Evolutionary conservation across 2,797 vertebrate genomes (phyloP).

Genomic region (Bradypus variegatus): DNA sequence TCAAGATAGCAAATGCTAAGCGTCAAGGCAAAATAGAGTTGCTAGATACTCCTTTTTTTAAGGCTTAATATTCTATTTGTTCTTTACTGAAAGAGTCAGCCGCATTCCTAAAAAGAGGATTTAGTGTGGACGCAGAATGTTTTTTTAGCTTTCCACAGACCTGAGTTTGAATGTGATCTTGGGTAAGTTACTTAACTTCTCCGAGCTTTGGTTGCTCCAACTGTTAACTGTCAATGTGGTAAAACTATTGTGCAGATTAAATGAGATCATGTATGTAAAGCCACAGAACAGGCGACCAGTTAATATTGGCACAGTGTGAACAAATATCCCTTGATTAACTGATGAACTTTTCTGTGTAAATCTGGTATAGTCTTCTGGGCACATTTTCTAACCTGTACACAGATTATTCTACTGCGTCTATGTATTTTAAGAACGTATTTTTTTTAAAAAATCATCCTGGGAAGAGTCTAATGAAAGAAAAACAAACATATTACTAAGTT

Average conservation of each 20-base stretch:
- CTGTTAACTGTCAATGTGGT: background rate
- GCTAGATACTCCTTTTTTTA: background rate
- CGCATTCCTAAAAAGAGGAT: background rate
- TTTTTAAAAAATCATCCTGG: slow-evolving; percentile 53
- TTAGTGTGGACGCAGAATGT: background rate
- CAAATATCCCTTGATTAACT: background rate
- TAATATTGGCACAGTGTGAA: background rate
- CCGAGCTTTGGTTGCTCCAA: background rate
- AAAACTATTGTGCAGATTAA: background rate
- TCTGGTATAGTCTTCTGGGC: slow-evolving; percentile 55
- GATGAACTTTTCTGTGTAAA: slow-evolving; percentile 55
- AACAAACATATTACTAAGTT: slow-evolving; percentile 72
- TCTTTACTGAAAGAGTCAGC: background rate
- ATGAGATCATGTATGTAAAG: background rate
- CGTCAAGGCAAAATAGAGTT: background rate
- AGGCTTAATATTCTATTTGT: background rate
- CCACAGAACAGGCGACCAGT: background rate
- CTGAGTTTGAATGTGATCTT: background rate
- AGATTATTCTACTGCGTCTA: slow-evolving; percentile 68
- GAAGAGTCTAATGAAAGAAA: slow-evolving; percentile 69
- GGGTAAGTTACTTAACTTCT: background rate
- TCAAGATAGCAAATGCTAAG: background rate
- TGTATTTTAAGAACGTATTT: slow-evolving; percentile 66
- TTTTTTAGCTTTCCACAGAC: background rate
- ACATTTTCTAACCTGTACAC: slow-evolving; percentile 25